A percentile compares a stretch with the other conserved stretches of the same genome.
Evolutionary conservation across 2,888 invertebrate species (phyloP).

Genomic region (Sialis lutaria): DNA sequence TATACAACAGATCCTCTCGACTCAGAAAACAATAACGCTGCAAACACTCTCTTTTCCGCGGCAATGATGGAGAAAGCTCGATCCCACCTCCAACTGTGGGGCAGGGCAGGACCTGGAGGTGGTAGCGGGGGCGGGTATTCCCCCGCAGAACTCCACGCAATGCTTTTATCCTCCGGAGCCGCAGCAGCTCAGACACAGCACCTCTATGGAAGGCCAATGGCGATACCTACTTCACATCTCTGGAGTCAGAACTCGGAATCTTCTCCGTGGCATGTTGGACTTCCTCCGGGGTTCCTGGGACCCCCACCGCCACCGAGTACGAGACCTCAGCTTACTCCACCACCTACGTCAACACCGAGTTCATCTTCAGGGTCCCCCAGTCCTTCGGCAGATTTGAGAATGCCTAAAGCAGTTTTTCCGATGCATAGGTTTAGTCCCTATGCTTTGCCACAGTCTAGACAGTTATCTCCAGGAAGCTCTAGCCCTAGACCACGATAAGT

Average conservation of each 20-base stretch:
- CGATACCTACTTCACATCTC: constrained; percentile 23
- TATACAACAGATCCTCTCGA: constrained; percentile 38
- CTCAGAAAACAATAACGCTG: constrained; percentile 27
- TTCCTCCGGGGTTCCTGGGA: constrained; percentile 24
- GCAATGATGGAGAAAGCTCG: constrained; percentile 39
- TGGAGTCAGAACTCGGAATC: constrained; percentile 21
- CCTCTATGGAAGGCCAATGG: constrained; percentile 18
- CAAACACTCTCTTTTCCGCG: constrained; percentile 26
- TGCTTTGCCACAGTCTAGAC: constrained; percentile 12
- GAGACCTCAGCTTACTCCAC: constrained; percentile 25
- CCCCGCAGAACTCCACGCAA: constrained; percentile 23
- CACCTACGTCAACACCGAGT: constrained; percentile 31
- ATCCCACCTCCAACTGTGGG: constrained; percentile 34
- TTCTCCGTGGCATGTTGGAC: constrained; percentile 21
- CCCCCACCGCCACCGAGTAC: constrained; percentile 21
- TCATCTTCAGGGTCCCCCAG: constrained; percentile 43
- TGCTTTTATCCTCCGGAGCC: constrained; percentile 21
- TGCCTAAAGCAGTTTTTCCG: constrained; percentile 28
- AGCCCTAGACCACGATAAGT: constrained; percentile 4
- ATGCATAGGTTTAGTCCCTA: constrained; percentile 29
- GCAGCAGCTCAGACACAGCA: constrained; percentile 20
- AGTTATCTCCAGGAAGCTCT: constrained; percentile 4
- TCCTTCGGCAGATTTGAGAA: constrained; percentile 24
- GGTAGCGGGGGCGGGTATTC: constrained; percentile 33
- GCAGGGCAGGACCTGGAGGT: constrained; percentile 22